These are phyloP conservation scores for Brachypterus glaber DNA, from an alignment of 2,888 invertebrate species.

Conservation along the genomic window DNA sequence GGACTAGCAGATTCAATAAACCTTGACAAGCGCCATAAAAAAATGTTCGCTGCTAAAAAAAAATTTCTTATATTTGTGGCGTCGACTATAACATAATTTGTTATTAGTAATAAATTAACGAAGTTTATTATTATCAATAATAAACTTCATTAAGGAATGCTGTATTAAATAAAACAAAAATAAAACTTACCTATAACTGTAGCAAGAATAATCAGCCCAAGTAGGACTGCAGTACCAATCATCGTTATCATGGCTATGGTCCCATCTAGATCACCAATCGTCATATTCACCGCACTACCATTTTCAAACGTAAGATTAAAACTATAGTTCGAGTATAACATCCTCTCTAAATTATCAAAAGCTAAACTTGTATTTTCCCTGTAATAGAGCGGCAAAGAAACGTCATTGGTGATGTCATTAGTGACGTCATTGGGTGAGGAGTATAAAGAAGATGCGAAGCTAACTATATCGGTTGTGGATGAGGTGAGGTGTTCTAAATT, in stretches of 20 bases:
- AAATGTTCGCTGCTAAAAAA: no score
- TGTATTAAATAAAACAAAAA: background rate
- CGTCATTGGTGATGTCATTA: conserved; percentile 24
- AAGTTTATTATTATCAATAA: no score
- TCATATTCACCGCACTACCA: conserved; percentile 36
- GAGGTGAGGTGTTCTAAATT: conserved; percentile 9
- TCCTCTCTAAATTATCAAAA: conserved; percentile 19
- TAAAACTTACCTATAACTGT: conserved; percentile 50
- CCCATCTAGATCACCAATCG: conserved; percentile 24
- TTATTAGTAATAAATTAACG: no score
- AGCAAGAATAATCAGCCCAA: conserved; percentile 53
- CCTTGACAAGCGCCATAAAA: no score
- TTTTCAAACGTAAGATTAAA: conserved; percentile 15
- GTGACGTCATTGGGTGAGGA: no score
- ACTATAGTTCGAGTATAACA: conserved; percentile 16
- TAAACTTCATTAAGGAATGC: no score
- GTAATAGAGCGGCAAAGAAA: conserved; percentile 32
- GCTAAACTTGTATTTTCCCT: conserved; percentile 27
- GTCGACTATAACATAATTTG: no score
- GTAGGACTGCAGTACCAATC: conserved; percentile 49
- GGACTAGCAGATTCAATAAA: no score
- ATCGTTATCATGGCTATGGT: conserved; percentile 47
- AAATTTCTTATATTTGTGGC: no score
- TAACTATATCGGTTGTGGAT: conserved; percentile 12
- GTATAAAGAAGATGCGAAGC: conserved; percentile 14